These are phyloP conservation scores for Sebastes ruberrimus DNA, from an alignment of 2,797 vertebrate genomes.

Conservation along the genomic window DNA sequence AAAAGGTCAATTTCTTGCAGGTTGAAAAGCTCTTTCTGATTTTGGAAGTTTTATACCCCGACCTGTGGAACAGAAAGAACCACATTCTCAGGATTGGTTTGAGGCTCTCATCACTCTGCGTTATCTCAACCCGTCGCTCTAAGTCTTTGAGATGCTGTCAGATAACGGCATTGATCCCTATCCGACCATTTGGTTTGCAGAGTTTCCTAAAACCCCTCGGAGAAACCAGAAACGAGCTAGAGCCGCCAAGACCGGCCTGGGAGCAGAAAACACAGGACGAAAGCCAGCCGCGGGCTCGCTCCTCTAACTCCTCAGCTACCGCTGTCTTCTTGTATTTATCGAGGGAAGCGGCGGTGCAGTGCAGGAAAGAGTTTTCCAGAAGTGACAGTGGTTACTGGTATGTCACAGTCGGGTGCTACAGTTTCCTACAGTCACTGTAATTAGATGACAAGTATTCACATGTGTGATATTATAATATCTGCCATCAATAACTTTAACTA, in stretches of 20 bases:
- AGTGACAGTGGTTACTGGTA: constrained; percentile 43
- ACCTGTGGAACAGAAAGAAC: constrained; percentile 26
- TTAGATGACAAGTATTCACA: constrained; percentile 30
- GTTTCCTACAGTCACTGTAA: constrained; percentile 36
- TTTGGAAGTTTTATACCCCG: not conserved
- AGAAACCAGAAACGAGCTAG: constrained; percentile 28
- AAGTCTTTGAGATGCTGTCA: constrained; percentile 21
- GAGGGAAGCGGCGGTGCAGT: not conserved
- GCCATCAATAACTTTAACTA: constrained; percentile 28
- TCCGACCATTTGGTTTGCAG: constrained; percentile 17
- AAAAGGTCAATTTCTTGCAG: not conserved
- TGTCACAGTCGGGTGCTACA: constrained; percentile 36
- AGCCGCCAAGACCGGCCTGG: constrained; percentile 2
- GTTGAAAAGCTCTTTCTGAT: not conserved
- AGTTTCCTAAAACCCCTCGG: constrained; percentile 27
- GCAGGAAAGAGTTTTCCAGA: constrained; percentile 38
- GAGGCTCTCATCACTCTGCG: not conserved
- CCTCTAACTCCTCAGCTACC: constrained; percentile 2
- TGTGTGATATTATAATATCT: constrained; percentile 16
- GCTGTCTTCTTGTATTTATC: constrained; percentile 44
- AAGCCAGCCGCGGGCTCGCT: constrained; percentile 27
- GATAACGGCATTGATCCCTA: constrained; percentile 11
- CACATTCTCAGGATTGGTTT: constrained; percentile 18
- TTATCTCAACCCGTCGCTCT: not conserved
- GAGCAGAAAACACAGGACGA: constrained; percentile 19